Base-by-base conservation (phyloP, 2,113 vertebrate species). In the Himantopus leucocephalus region DNA sequence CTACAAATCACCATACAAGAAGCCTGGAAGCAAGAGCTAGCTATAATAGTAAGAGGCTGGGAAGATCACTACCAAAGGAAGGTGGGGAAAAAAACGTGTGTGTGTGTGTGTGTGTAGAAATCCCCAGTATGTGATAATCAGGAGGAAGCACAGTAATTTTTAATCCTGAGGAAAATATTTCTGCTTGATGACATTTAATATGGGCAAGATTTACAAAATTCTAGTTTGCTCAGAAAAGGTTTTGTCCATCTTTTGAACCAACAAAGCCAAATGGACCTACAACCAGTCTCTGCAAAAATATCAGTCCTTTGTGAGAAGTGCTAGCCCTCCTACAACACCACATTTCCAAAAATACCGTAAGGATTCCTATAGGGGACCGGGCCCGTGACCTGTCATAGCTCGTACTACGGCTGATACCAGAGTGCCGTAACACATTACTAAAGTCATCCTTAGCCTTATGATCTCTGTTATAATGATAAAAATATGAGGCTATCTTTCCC, bases 351-450 rank as follows among this genome's bases (percentile, higher is more conserved):
- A 53, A 26, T 14, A 9, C 24, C 29, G 8, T 58, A 45, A 34
- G 24, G n/a, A 53, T 18, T 37, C 12, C n/a, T 30, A 29, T 0
- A 43, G 27, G 29, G 12, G 11, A 60, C 39, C 2, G 1, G 16
- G 37, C 23, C 43, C 45, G 16, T 24, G 50, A 24, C 32, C 7
- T 39, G 34, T 30, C 30, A 41, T 12, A 75, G 53, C 11, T 11
- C 14, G 5, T 37, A 27, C 59, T 52, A 45, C 4, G 29, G 53
- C n/a, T 62, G 34, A 59, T 14, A 79, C 16, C 5, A 0, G 4
- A 66, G 17, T 48, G 53, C 26, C 32, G 15, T 14, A 56, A 55
- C 23, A 34, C 8, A 66, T 17, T 30, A 48, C 53, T 24, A 48
- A 50, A 64, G 24, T 27, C 80, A 70, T 30, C 24, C n/a, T 88